Base-by-base conservation (phyloP, 2,888 invertebrate species). In the Ophion obscuratus region DNA sequence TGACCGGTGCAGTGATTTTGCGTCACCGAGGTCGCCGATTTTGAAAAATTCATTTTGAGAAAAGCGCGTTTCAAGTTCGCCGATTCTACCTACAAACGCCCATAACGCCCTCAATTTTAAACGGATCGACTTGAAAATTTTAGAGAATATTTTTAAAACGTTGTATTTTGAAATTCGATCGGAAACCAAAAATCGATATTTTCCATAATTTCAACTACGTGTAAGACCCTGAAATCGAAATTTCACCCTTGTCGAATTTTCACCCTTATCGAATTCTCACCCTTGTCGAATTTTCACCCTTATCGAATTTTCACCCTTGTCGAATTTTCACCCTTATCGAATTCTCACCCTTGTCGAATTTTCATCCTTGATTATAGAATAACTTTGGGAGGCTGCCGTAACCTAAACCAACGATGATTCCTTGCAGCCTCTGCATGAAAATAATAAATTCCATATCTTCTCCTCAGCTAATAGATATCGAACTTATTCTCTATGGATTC, bases 401-500 rank as follows among this genome's bases (percentile, higher is more conserved):
- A 31, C 27, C 11, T 64, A 10, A 66, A 76, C 27, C 47, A 47
- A 75, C 61, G 64, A 64, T 64, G 27, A 62, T 40, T 64, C 5
- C 14, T 5, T 27, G 66, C 17, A 47, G 40, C 20, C 5, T n/a
- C 67, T 74, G 73, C 36, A 73, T 67, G 27, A 59, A 81, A 81
- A 74, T 81, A 27, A 47, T 81, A 67, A 59, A 74, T 78, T 44
- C 59, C 10, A 66, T 76, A n/a, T 17, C 64, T 53, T 62, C 53
- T 36, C 76, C 27, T 20, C 11, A 59, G 24, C 73, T 66, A 14
- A 59, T 66, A 66, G 10, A 67, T 81, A 77, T 77, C 71, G 68
- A 59, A 61, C 53, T 17, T 75, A 75, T 84, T 76, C 62, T 40
- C 27, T 17, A 64, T 78, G 24, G 47, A 79, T 77, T 40, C 77